phyloP scores from a whole-genome alignment of 1,140 invertebrate species.

The Acromyrmex charruanus region DNA sequence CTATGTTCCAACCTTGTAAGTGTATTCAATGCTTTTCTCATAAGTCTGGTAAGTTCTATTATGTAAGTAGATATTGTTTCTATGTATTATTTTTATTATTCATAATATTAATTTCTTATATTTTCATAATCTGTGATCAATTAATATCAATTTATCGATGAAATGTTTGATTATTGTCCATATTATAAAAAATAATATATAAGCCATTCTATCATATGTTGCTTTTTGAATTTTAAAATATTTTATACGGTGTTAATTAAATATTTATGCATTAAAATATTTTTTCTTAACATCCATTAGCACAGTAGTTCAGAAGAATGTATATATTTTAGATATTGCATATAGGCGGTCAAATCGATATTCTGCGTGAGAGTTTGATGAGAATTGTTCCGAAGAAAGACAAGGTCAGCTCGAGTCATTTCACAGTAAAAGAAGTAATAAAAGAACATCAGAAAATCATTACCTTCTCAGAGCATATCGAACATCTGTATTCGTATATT shows the following conservation, averaged over 20 bases:
- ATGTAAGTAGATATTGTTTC: background rate
- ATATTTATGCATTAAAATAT: background rate
- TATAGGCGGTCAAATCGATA: constrained; percentile 31
- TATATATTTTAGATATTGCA: constrained; percentile 37
- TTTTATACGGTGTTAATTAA: background rate
- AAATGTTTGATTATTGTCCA: background rate
- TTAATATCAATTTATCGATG: too few relatives aligned
- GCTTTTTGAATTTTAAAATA: background rate
- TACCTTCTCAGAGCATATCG: constrained; percentile 4
- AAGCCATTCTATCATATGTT: background rate
- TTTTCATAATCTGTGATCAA: too few relatives aligned
- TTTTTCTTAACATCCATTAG: background rate
- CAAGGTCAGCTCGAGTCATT: background rate
- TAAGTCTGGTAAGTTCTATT: constrained; percentile 34
- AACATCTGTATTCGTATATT: constrained; percentile 28
- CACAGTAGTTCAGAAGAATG: background rate
- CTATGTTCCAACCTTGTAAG: background rate
- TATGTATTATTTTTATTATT: background rate
- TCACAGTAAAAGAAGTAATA: background rate
- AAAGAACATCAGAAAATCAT: constrained; percentile 29
- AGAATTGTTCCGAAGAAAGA: background rate
- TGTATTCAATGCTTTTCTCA: constrained; percentile 7
- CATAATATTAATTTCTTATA: background rate
- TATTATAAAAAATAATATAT: background rate
- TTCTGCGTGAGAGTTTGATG: constrained; percentile 6